Base-by-base conservation (phyloP, 2,888 invertebrate species). In the Parascotia fuliginaria region DNA sequence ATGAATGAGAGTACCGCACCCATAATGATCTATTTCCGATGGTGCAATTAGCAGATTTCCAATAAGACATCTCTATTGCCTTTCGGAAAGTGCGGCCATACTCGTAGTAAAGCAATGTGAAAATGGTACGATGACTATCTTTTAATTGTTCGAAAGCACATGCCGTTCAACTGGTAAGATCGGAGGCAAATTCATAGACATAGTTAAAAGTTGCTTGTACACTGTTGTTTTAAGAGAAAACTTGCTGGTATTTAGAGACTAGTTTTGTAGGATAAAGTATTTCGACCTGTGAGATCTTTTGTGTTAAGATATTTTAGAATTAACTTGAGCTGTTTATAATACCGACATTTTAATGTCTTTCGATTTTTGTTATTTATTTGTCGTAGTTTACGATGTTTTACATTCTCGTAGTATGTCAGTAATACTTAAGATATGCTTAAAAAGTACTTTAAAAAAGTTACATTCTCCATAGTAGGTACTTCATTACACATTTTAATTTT, bases 131-230 rank as follows among this genome's bases (percentile, higher is more conserved):
- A 69, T 70, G 45, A 65, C 65, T 67, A 77, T 73, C 73, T 70
- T 73, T 80, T 88, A 89, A 88, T 89, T 87, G 87, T 85, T 85
- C 79, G 88, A 89, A 87, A 89, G 89, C 82, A 81, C 78, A 82
- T 85, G 70, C 70, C 69, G 42, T 37, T 45, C 45, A 40, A 65
- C 65, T 60, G 52, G 60, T 60, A 51, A 42, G 40, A 14, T 47
- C 22, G 14, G 34, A 59, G 34, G 51, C 46, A 53, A 63, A 62
- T 62, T 36, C 49, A 46, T 44, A 15, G 24, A 24, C 24, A 6
- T 24, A 24, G 24, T 7, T 24, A 24, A 9, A 6, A 9, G 24
- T 7, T 24, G 7, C 24, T 4, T 6, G 24, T 9, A 2, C 12
- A 22, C 9, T 29, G 24, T 33, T 33, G 19, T 16, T 2, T 7